Conservation (phyloP, 2,888 invertebrate species). For the Autographa pulchrina region DNA sequence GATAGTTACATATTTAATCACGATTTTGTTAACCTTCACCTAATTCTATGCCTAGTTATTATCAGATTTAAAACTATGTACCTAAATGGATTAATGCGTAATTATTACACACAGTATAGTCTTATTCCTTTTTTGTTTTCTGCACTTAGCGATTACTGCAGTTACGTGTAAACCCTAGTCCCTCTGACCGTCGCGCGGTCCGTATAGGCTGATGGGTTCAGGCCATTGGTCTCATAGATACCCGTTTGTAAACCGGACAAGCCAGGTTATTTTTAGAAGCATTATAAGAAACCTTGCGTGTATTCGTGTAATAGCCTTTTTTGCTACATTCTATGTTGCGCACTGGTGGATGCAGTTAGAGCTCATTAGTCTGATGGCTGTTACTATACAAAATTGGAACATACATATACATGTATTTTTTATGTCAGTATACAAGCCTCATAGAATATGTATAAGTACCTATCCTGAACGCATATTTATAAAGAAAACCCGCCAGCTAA, state of each 20-base stretch:
- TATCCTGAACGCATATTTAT: too few species aligned
- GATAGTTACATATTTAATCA: background rate
- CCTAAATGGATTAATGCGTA: too few species aligned
- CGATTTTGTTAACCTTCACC: background rate
- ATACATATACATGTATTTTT: background rate
- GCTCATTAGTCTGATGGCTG: background rate
- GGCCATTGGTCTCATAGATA: conserved; percentile 6
- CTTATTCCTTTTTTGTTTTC: background rate
- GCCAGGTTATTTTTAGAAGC: conserved; percentile 3
- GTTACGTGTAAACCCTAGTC: background rate
- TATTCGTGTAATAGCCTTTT: background rate
- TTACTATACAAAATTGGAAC: background rate
- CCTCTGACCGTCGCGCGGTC: background rate
- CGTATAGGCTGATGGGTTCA: background rate
- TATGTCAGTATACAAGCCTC: background rate
- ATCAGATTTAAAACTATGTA: background rate
- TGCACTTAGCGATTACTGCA: background rate
- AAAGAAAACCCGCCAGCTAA: too few species aligned
- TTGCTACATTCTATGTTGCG: background rate
- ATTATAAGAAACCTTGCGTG: conserved; percentile 2
- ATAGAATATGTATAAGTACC: too few species aligned
- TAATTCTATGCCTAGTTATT: background rate
- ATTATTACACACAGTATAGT: background rate
- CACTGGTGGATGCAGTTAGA: background rate
- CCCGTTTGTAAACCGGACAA: conserved; percentile 2